These are phyloP conservation scores for Labeo catla DNA, from an alignment of 2,113 vertebrate genomes.

Conservation along the genomic window DNA sequence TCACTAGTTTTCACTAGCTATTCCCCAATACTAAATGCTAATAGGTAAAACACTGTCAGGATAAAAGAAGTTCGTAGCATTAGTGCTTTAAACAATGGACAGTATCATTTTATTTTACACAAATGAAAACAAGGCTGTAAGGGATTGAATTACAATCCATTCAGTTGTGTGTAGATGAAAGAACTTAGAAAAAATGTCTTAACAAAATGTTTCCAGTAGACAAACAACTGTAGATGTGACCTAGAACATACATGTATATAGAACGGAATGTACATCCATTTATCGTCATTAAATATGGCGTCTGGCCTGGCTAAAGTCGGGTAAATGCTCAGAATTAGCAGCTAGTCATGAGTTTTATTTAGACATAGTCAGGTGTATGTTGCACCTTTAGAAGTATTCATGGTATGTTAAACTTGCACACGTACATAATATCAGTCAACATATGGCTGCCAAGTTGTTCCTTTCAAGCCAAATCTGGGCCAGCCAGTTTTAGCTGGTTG, in stretches of 20 bases:
- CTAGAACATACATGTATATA: background rate
- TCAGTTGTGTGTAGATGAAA: background rate
- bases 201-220: background rate
- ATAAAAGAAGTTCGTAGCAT: too few relatives aligned
- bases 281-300: background rate
- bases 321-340: background rate
- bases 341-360: background rate
- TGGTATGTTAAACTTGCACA: background rate
- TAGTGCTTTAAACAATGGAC: too few relatives aligned
- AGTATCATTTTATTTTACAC: background rate
- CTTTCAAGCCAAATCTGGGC: constrained; percentile 21
- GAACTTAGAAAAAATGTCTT: background rate
- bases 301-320: background rate
- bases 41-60: too few relatives aligned
- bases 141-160: background rate
- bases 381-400: constrained; percentile 6
- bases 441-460: constrained; percentile 3
- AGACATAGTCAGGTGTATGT: background rate
- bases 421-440: background rate
- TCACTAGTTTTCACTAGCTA: too few relatives aligned
- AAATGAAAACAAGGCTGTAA: background rate
- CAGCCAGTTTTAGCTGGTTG: constrained; percentile 27
- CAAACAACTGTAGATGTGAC: background rate
- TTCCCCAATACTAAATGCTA: too few relatives aligned
- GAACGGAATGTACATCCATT: background rate